phyloP scores from a whole-genome alignment of 2,113 vertebrate genomes.

The Percopsis transmontana region DNA sequence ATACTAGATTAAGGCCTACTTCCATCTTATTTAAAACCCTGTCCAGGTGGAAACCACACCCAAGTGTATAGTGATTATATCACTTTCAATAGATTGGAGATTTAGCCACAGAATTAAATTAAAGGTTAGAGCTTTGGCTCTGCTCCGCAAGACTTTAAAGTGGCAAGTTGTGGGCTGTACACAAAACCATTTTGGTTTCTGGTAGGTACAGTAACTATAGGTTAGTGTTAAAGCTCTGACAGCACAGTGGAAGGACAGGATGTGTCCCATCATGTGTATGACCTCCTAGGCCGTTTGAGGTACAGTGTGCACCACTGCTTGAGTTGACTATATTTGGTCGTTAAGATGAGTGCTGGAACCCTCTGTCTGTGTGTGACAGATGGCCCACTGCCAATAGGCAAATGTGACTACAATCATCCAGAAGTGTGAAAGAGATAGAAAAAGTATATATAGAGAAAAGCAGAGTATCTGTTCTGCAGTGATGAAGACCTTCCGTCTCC shows the following conservation, averaged over 20 bases:
- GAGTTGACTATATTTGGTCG: conserved; percentile 81
- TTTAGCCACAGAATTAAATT: background rate
- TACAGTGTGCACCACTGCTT: conserved; percentile 57
- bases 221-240: too few species aligned
- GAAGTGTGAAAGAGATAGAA: conserved; percentile 30
- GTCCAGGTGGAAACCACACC: too few species aligned
- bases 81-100: background rate
- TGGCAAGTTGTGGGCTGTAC: background rate
- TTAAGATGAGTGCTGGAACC: conserved; percentile 71
- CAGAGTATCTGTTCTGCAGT: conserved; percentile 24
- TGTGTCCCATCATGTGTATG: conserved; percentile 22
- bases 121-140: background rate
- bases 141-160: background rate
- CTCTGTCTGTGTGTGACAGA: conserved; percentile 74
- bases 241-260: conserved; percentile 17
- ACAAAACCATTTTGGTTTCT: too few species aligned
- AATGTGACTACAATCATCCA: conserved; percentile 72
- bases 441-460: conserved; percentile 13
- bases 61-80: background rate
- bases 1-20: too few species aligned
- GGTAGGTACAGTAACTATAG: too few species aligned
- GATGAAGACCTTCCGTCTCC: conserved; percentile 40
- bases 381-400: conserved; percentile 72
- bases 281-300: conserved; percentile 43
- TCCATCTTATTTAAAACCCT: too few species aligned